phyloP scores from a whole-genome alignment of 2,888 invertebrate species.

The Sialis fuliginosa region DNA sequence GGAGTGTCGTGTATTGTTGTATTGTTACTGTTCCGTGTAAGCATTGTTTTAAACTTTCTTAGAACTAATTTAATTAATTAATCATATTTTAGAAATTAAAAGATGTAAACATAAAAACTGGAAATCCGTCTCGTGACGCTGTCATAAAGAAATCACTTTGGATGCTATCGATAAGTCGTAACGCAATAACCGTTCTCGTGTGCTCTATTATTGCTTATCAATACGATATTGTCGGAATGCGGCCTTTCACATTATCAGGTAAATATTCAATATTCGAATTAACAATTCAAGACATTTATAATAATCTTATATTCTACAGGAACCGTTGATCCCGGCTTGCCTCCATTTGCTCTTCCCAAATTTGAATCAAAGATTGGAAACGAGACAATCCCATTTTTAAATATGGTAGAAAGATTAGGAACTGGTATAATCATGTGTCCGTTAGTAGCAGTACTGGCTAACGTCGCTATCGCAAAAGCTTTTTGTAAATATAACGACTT shows the following conservation, averaged over 20 bases:
- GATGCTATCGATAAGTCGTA: constrained; percentile 59
- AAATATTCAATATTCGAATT: constrained; percentile 6
- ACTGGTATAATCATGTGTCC: constrained; percentile 66
- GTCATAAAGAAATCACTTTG: constrained; percentile 39
- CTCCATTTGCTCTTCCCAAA: constrained; percentile 46
- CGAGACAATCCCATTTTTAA: constrained; percentile 38
- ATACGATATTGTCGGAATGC: constrained; percentile 27
- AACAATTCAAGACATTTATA: neutral
- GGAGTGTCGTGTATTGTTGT: constrained; percentile 45
- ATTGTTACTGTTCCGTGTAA: constrained; percentile 49
- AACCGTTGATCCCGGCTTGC: constrained; percentile 49
- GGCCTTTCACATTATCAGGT: constrained; percentile 47
- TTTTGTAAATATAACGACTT: constrained; percentile 48
- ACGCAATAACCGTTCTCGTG: constrained; percentile 55
- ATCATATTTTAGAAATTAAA: constrained; percentile 37
- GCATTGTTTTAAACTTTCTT: constrained; percentile 13
- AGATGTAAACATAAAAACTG: constrained; percentile 26
- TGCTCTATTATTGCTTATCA: constrained; percentile 41
- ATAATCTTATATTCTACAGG: constrained; percentile 23
- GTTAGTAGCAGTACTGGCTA: constrained; percentile 72
- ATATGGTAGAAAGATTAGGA: constrained; percentile 55
- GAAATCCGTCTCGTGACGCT: constrained; percentile 17
- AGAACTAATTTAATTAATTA: no score
- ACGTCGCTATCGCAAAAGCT: constrained; percentile 88
- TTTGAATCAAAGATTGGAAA: constrained; percentile 42